Evolutionary conservation across 2,113 vertebrate genomes (phyloP), one percentile per base, ranked within the genome.

Genomic region (Sinocyclocheilus rhinocerous): DNA sequence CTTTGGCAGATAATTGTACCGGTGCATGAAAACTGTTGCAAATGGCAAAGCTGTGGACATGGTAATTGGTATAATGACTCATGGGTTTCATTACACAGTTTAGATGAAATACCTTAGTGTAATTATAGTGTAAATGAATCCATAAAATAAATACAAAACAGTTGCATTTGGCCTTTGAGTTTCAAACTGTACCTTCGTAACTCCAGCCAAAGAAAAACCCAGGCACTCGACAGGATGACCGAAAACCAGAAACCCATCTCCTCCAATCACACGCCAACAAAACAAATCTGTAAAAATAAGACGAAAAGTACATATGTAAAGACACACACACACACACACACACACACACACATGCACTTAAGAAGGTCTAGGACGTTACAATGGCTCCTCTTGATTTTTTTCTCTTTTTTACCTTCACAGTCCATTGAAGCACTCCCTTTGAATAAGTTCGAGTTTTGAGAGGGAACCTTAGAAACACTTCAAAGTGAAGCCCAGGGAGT

Each of bases 381-480:
- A 13, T 33, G 63, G 22, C 72, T 24, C 20, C 45, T 65, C 48
- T 61, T 77, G 36, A 33, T 86, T 24, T 48, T 69, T 70, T 50
- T 36, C 2, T 36, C 16, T 22, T 70, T 79, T 79, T 39, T 61
- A 79, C 57, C 52, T 61, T 36, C 77, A 59, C 29, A 39, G 29
- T 45, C 26, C 26, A 83, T 79, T 88, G 76, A 76, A 67, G 50
- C 48, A 70, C 36, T 57, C 20, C 18, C 20, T 77, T 8, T 36
- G 52, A 77, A 85, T 78, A 88, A 86, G 67, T 69, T 76, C 55
- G 52, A 52, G 72, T 76, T 87, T 76, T 81, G 50, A 81, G 39
- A 87, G 78, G 9, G 72, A 86, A 76, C 78, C 45, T 48, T 24
- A 76, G 13, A 36, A 87, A 24, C 55, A 72, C 82, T 73, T 72